Base-by-base conservation (phyloP, 2,113 vertebrate species). In the Etheostoma cragini region DNA sequence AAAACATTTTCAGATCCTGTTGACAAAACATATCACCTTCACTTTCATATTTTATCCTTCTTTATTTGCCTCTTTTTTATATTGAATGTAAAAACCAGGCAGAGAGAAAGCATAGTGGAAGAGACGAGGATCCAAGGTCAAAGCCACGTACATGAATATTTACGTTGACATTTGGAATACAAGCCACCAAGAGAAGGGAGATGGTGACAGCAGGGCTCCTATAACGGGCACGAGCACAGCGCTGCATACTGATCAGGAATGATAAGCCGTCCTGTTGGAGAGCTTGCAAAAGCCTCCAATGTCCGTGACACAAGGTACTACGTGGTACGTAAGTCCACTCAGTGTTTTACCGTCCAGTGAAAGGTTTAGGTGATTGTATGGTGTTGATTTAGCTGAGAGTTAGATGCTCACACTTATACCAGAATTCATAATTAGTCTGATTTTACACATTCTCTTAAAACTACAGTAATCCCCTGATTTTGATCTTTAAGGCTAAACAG, bases 201-300 rank as follows among this genome's bases (percentile, higher is more conserved):
- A 64, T 24, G 53, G 70, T 63, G 85, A 82, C 72, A 72, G 67
- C 57, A 65, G 69, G 63, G 72, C 76, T 80, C 82, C 78, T 45
- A 72, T 73, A 84, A 64, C 50, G 14, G 72, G 54, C 60, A 26
- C 2, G 56, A 71, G 76, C 19, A n/a, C 47, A 6, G 38, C 0
- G 35, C 73, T 85, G 88, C 80, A 87, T 91, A 78, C 76, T 81
- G 74, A 92, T 87, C 64, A 78, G 82, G 57, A 47, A 80, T 72
- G 72, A 84, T 62, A 60, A 81, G 72, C 69, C 49, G 35, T 81
- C 49, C 42, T 6, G 6, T 54, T 66, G 52, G 17, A 35, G 69
- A 67, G 61, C 68, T 56, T 67, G 80, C 74, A 62, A 52, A 75
- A 74, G 45, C 62, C 68, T 53, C 30, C 17, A 53, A 45, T 50